Evolutionary conservation across 1,140 invertebrate species (phyloP).

Genomic region (Drepana arcuata): DNA sequence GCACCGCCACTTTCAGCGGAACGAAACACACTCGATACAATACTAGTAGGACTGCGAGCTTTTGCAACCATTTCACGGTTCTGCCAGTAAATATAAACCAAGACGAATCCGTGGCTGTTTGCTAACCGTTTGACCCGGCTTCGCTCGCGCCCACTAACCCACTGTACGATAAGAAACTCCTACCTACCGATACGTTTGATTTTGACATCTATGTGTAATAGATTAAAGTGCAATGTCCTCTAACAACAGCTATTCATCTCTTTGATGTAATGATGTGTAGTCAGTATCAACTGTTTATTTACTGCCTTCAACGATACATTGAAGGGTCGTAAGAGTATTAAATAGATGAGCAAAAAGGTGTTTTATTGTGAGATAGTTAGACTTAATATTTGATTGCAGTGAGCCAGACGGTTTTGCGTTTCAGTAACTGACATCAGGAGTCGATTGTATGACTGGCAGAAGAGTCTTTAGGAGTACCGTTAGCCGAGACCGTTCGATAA

Average conservation of each 20-base stretch:
- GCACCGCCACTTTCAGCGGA: slow-evolving; percentile 25
- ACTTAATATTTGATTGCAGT: neutral
- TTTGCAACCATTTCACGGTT: slow-evolving; percentile 47
- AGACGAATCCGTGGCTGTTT: slow-evolving; percentile 53
- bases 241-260: slow-evolving; percentile 33
- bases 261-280: slow-evolving; percentile 58
- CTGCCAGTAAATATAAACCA: slow-evolving; percentile 37
- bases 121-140: slow-evolving; percentile 56
- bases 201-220: slow-evolving; percentile 24
- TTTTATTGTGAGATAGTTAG: slow-evolving; percentile 17
- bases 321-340: slow-evolving; percentile 20
- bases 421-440: slow-evolving; percentile 1
- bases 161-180: slow-evolving; percentile 42
- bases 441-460: slow-evolving; percentile 37
- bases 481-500: slow-evolving; percentile 52
- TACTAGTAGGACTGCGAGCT: slow-evolving; percentile 32
- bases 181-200: slow-evolving; percentile 12
- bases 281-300: slow-evolving; percentile 67
- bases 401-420: slow-evolving; percentile 3
- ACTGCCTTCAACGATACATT: slow-evolving; percentile 26
- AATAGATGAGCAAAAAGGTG: slow-evolving; percentile 14
- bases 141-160: slow-evolving; percentile 58
- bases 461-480: slow-evolving; percentile 55
- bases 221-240: slow-evolving; percentile 32
- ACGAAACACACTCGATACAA: slow-evolving; percentile 34